Evolutionary conservation across 2,113 vertebrate species (phyloP).

Genomic region (Elephas maximus): DNA sequence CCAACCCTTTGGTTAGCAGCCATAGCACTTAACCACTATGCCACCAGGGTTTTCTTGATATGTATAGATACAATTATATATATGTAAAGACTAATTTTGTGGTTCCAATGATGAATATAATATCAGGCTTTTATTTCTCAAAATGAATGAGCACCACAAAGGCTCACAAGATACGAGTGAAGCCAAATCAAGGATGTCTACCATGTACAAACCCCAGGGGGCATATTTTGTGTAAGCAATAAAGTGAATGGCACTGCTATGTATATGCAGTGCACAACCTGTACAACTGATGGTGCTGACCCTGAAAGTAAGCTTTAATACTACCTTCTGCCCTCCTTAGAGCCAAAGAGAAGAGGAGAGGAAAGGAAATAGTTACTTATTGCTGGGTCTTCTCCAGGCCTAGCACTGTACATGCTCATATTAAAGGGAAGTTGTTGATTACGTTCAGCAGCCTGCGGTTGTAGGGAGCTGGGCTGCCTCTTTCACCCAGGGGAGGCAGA

Average conservation of each 20-base stretch:
- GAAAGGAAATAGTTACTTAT: not conserved
- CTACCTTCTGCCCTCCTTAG: not conserved
- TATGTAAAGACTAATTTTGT: not conserved
- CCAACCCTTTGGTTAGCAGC: too few species aligned
- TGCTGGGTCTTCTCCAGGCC: not conserved
- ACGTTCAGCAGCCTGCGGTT: not conserved
- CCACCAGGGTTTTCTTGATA: not conserved
- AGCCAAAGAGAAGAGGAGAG: not conserved
- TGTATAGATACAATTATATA: not conserved
- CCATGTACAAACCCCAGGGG: not conserved
- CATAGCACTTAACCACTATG: too few species aligned
- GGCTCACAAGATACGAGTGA: not conserved
- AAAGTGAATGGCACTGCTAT: not conserved
- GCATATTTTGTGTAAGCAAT: not conserved
- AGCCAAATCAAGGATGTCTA: not conserved
- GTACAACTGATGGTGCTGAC: not conserved
- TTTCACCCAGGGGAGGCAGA: not conserved
- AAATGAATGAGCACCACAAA: not conserved
- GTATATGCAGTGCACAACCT: not conserved
- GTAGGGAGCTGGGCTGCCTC: not conserved
- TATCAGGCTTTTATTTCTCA: conserved; percentile 21
- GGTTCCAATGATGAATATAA: not conserved
- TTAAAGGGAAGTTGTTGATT: not conserved
- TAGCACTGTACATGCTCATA: not conserved
- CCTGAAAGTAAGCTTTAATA: not conserved